A percentile compares a stretch with the other conserved stretches of the same genome.
phyloP scores from a whole-genome alignment of 2,113 vertebrate genomes.

The Nycticorax nycticorax region DNA sequence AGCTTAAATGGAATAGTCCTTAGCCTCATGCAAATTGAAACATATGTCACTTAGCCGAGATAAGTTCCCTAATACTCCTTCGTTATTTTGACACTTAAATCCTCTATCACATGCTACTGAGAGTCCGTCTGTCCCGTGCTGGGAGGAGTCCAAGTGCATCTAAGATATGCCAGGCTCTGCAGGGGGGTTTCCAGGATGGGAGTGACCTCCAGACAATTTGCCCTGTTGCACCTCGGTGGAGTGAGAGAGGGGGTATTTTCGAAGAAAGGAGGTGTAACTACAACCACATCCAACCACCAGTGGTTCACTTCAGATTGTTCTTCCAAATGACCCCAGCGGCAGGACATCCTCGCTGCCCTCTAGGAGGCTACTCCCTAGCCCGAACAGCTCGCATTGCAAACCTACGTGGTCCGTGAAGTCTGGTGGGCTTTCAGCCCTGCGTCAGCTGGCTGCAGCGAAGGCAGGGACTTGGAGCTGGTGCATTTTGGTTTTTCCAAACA shows the following conservation, averaged over 20 bases:
- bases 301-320: not conserved
- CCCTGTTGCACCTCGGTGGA: not conserved
- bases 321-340: not conserved
- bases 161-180: not conserved
- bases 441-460: not conserved
- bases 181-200: not conserved
- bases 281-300: not conserved
- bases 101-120: not conserved
- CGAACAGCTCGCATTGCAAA: not conserved
- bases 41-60: slow-evolving; percentile 49
- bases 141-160: not conserved
- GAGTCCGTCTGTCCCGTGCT: not conserved
- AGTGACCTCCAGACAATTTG: not conserved
- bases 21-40: slow-evolving; percentile 42
- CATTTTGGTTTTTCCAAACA: not conserved
- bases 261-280: not conserved
- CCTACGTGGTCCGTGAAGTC: not conserved
- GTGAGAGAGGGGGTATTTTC: not conserved
- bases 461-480: not conserved
- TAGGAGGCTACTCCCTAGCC: not conserved
- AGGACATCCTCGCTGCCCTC: not conserved
- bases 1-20: slow-evolving; percentile 23
- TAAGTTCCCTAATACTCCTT: slow-evolving; percentile 58
- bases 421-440: not conserved
- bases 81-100: slow-evolving; percentile 55